Percentiles rank a stretch among this genome's conserved stretches.
These are phyloP conservation scores for Engystomops pustulosus DNA, from an alignment of 2,113 vertebrate species.

Conservation along the genomic window DNA sequence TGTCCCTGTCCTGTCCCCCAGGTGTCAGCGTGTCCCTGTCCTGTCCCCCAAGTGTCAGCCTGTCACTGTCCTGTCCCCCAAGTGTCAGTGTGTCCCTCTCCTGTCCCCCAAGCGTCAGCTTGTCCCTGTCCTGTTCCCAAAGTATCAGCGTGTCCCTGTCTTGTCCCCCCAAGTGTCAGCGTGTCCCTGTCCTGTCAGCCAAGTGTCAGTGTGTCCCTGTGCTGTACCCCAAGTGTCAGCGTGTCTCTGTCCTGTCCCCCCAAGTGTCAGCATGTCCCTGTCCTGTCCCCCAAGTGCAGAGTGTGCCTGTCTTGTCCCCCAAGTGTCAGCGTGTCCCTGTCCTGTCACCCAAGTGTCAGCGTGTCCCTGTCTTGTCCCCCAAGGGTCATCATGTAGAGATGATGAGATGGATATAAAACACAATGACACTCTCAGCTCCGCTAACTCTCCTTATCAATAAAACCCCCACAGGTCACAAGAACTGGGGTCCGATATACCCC, in stretches of 20 bases:
- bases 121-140: not conserved
- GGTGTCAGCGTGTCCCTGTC: not conserved
- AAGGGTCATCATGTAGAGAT: no score
- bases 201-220: not conserved
- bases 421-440: no score
- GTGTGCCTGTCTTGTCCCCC: not conserved
- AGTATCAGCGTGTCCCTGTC: not conserved
- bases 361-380: not conserved
- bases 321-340: not conserved
- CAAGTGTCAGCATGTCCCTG: not conserved
- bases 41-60: not conserved
- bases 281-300: not conserved
- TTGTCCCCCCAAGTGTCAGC: not conserved
- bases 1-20: not conserved
- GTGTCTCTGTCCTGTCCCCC: not conserved
- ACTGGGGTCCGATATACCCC: no score
- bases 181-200: not conserved
- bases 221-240: not conserved
- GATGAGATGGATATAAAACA: no score
- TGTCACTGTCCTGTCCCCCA: not conserved
- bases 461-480: no score
- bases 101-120: not conserved
- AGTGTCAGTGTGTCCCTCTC: not conserved
- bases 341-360: not conserved
- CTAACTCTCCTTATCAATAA: no score